Evolutionary conservation across 2,113 vertebrate genomes (phyloP), one percentile per base, ranked within the genome.

Genomic region (Barnardius zonarius): DNA sequence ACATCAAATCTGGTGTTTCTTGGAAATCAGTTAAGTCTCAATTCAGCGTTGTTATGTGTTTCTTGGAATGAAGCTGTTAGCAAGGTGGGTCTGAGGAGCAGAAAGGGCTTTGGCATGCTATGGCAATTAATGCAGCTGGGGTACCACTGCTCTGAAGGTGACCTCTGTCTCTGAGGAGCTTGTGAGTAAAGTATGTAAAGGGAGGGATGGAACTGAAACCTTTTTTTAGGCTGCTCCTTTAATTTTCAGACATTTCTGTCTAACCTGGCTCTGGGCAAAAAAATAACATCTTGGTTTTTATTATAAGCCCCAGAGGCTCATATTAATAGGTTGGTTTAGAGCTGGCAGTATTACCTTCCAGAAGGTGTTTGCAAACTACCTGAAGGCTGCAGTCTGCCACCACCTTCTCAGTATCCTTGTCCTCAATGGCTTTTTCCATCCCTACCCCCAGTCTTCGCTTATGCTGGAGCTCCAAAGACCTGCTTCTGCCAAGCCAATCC

Each of bases 171-270:
- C 63, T 0, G 8, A 73, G 89, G 27, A 43, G 59, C 86, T 69
- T 62, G 94, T 1, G 3, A 90, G 74, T 96, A 88, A 95, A 95
- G 84, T 70, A 43, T 0, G 0, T 70, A 84, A 62, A 67, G n/a
- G 83, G 69, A 88, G 27, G 41, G 51, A 30, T 80, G 46, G 86
- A 85, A 92, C 6, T 87, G 91, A 86, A 90, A 91, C 82, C 39
- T 67, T 68, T 86, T 88, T 68, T 55, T 82, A 44, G 88, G 37
- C 77, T 76, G 67, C 75, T 95, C 86, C 95, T 97, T 96, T 97
- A 95, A 96, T 97, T 97, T 97, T 94, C 76, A 89, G 76, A 46
- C 75, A 62, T 54, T 93, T 88, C 64, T 80, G 3, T 81, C 79
- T 88, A 86, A 77, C 51, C 72, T 85, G 72, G 61, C 51, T 95